Evolutionary conservation across 1,140 invertebrate genomes (phyloP).

Genomic region (Neotoxoptera formosana): DNA sequence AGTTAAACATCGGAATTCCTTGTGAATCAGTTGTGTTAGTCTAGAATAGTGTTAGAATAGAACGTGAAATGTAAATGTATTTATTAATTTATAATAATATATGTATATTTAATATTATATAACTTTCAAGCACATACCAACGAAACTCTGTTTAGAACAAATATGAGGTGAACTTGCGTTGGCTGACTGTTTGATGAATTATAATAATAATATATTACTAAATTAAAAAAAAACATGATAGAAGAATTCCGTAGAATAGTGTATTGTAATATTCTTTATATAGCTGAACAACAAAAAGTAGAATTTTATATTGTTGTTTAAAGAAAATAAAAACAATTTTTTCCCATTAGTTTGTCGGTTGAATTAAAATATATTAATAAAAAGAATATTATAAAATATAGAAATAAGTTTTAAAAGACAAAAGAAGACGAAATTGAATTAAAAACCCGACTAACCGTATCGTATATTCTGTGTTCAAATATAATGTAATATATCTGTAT

Average conservation of each 20-base stretch:
- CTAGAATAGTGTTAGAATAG: not conserved
- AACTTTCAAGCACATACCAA: too few relatives aligned
- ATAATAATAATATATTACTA: not conserved
- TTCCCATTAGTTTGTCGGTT: not conserved
- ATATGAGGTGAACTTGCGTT: not conserved
- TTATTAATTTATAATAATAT: too few relatives aligned
- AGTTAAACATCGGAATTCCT: not conserved
- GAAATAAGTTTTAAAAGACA: not conserved
- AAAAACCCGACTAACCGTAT: not conserved
- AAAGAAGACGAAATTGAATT: not conserved
- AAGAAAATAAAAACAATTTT: not conserved
- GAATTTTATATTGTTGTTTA: not conserved
- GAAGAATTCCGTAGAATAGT: not conserved
- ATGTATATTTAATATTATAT: too few relatives aligned
- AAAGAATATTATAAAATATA: not conserved
- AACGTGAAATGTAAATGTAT: not conserved
- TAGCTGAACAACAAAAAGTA: too few relatives aligned
- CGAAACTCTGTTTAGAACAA: too few relatives aligned
- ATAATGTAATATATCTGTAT: not conserved
- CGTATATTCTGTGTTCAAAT: not conserved
- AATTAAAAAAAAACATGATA: not conserved
- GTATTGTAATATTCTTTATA: too few relatives aligned
- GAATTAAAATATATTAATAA: not conserved
- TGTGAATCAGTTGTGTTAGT: not conserved
- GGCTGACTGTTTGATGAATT: not conserved